A percentile compares a stretch with the other conserved stretches of the same genome.
These are phyloP conservation scores for Chiroxiphia lanceolata DNA, from an alignment of 2,797 vertebrate genomes.

Conservation along the genomic window DNA sequence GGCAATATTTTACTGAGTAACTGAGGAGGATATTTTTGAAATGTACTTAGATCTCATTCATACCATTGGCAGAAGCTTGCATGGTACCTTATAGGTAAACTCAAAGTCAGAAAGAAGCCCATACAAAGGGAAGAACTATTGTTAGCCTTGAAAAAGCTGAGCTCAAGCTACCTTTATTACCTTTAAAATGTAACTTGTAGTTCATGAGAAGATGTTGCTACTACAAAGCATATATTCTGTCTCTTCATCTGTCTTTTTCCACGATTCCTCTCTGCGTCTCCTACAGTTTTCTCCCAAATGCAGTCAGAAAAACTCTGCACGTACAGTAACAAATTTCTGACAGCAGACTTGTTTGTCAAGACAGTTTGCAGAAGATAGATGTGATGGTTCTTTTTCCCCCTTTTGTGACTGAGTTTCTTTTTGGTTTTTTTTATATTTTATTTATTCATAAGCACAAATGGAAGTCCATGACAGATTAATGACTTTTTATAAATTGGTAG, in stretches of 20 bases:
- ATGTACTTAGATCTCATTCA: not conserved
- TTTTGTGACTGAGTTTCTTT: not conserved
- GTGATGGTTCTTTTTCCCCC: not conserved
- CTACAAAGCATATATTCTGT: not conserved
- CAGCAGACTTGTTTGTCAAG: not conserved
- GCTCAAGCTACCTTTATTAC: not conserved
- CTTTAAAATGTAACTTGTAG: not conserved
- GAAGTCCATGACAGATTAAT: not conserved
- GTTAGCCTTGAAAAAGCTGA: not conserved
- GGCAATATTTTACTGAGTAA: not conserved
- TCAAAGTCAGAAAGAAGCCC: not conserved
- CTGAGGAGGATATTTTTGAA: not conserved
- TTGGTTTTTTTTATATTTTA: not conserved
- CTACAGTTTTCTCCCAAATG: not conserved
- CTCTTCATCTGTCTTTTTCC: not conserved
- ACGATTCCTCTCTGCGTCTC: not conserved
- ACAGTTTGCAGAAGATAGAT: not conserved
- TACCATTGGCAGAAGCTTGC: not conserved
- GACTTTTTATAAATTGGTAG: not conserved
- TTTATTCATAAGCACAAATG: not conserved
- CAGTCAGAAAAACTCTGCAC: not conserved
- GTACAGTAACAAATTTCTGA: not conserved
- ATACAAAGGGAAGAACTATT: not conserved
- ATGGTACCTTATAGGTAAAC: not conserved
- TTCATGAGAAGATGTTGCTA: not conserved